Percentiles rank a stretch among this genome's conserved stretches.
These are phyloP conservation scores for Charina bottae DNA, from an alignment of 2,113 vertebrate species.

Conservation along the genomic window DNA sequence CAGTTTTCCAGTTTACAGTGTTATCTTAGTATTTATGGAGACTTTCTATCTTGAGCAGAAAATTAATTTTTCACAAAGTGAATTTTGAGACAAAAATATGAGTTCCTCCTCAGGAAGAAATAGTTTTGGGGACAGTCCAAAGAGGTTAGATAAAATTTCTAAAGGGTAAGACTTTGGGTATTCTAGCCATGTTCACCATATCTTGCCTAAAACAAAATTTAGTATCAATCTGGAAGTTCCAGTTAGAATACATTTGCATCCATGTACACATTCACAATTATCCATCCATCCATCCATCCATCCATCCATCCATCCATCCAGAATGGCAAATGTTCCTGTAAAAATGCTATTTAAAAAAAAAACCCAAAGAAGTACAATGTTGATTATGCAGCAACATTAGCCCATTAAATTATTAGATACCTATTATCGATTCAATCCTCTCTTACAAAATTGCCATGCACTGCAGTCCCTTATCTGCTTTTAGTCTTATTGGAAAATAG, in stretches of 20 bases:
- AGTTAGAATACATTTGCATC: too few relatives aligned
- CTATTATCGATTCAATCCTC: slow-evolving; percentile 4
- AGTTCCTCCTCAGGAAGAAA: background rate
- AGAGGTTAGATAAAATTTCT: background rate
- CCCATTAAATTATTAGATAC: slow-evolving; percentile 27
- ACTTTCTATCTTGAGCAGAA: too few relatives aligned
- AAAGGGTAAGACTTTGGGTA: background rate
- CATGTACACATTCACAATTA: too few relatives aligned
- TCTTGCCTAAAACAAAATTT: background rate
- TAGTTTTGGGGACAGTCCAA: background rate
- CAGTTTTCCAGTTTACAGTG: too few relatives aligned
- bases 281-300: too few relatives aligned
- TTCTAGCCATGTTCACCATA: background rate
- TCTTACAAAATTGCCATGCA: background rate
- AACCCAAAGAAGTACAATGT: background rate
- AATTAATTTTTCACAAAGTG: too few relatives aligned
- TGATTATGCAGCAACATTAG: background rate
- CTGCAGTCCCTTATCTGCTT: slow-evolving; percentile 21
- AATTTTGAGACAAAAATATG: background rate
- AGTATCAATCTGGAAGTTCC: too few relatives aligned
- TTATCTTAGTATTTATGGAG: too few relatives aligned
- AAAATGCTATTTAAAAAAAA: background rate
- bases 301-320: background rate
- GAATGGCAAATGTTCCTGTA: background rate
- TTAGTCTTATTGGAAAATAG: slow-evolving; percentile 41